Percentiles rank a stretch among this genome's conserved stretches.
phyloP scores from a whole-genome alignment of 2,888 invertebrate genomes.

The Rugalucina vietnamica region DNA sequence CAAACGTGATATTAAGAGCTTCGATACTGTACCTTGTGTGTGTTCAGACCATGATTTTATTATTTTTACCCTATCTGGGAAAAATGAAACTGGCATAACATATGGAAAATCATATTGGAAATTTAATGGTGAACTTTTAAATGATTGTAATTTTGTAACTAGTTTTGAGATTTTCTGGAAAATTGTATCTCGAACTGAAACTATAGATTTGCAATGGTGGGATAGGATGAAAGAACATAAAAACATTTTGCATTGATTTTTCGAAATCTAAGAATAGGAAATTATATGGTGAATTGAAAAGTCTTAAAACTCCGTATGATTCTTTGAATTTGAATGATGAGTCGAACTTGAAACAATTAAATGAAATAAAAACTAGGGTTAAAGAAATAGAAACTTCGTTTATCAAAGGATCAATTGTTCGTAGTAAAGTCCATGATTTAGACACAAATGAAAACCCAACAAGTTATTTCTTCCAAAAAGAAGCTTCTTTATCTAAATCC shows the following conservation, averaged over 20 bases:
- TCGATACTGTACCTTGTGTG: too few relatives aligned
- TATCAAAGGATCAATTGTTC: too few relatives aligned
- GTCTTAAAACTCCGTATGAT: too few relatives aligned
- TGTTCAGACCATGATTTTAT: too few relatives aligned
- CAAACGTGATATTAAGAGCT: too few relatives aligned
- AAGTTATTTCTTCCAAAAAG: too few relatives aligned
- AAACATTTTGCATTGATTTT: constrained; percentile 29
- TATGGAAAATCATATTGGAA: constrained; percentile 42
- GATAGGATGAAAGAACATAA: constrained; percentile 27
- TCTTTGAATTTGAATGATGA: neutral
- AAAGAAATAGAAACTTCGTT: too few relatives aligned
- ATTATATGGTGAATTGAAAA: constrained; percentile 3
- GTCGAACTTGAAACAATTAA: neutral
- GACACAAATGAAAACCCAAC: too few relatives aligned
- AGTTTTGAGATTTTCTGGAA: constrained; percentile 35
- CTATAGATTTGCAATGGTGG: constrained; percentile 8
- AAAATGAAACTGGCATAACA: neutral
- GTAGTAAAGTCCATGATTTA: too few relatives aligned
- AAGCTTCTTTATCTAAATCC: too few relatives aligned
- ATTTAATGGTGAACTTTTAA: constrained; percentile 26
- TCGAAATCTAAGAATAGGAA: constrained; percentile 5
- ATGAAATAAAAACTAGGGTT: too few relatives aligned
- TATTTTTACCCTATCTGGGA: too few relatives aligned
- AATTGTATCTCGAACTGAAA: constrained; percentile 21
- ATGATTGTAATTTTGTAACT: constrained; percentile 22